These are phyloP conservation scores for Drosophila eohydei DNA, from an alignment of 2,888 invertebrate species.

Conservation along the genomic window DNA sequence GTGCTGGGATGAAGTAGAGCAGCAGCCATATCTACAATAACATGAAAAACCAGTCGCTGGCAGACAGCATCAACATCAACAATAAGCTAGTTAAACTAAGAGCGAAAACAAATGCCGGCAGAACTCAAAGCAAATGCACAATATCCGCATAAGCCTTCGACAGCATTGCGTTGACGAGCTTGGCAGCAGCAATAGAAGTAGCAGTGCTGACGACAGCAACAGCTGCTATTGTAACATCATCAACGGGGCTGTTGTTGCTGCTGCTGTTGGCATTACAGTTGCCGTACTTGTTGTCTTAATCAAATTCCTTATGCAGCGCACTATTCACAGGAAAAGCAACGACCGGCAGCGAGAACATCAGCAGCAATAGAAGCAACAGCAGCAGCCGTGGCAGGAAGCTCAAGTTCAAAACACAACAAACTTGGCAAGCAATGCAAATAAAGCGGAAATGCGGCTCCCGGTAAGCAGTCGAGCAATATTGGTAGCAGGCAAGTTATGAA, in stretches of 20 bases:
- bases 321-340: slow-evolving; percentile 70
- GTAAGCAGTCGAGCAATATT: slow-evolving; percentile 44
- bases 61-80: slow-evolving; percentile 52
- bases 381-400: slow-evolving; percentile 66
- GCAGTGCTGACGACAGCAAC: slow-evolving; percentile 34
- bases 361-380: slow-evolving; percentile 33
- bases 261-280: slow-evolving; percentile 46
- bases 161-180: slow-evolving; percentile 56
- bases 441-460: slow-evolving; percentile 73
- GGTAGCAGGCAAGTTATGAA: slow-evolving; percentile 54
- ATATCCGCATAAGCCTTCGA: slow-evolving; percentile 79
- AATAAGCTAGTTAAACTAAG: slow-evolving; percentile 75
- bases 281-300: slow-evolving; percentile 72
- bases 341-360: slow-evolving; percentile 52
- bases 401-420: slow-evolving; percentile 81
- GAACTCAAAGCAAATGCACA: slow-evolving; percentile 71
- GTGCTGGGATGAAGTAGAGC: slow-evolving; percentile 37
- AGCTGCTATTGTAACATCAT: slow-evolving; percentile 63
- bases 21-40: slow-evolving; percentile 33
- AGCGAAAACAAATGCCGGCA: slow-evolving; percentile 72
- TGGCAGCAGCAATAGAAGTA: slow-evolving; percentile 27
- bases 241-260: slow-evolving; percentile 46
- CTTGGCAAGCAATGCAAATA: slow-evolving; percentile 77
- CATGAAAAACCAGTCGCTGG: slow-evolving; percentile 47
- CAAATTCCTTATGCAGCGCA: slow-evolving; percentile 74